Evolutionary conservation across 2,888 invertebrate species (phyloP), one percentile per base, ranked within the genome.

Genomic region (Caenorhabditis sp.): DNA sequence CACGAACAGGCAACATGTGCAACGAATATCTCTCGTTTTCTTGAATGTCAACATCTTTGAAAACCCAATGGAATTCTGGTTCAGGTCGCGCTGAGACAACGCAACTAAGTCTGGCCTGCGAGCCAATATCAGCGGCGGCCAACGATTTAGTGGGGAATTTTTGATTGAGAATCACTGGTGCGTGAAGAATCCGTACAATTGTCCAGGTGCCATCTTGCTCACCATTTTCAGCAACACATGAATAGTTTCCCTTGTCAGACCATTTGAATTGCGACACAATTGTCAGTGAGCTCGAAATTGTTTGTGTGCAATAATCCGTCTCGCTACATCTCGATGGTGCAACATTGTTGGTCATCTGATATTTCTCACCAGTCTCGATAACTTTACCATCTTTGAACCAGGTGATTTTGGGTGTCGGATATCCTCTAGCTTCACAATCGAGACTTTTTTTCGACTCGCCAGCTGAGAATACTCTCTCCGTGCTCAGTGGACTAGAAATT

Each of bases 161-260:
- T 53, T 83, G 75, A 58, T 86, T 87, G 21, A 86, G 64, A 49
- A 86, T 74, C 1, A 84, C 79, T 14, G 87, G 85, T 23, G 78
- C 80, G 59, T 86, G 86, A 8, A 79, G 66, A 12, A 87, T 79
- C 5, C 78, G 62, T 1, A 83, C 71, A 26, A 79, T 62, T 5
- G 79, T 77, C 79, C 78, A 79, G n/a, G 78, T 80, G 10, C 73
- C 73, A 10, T 64, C 51, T 6, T 69, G 59, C 1, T 72, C 77
- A 17, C 92, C 91, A 89, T 95, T 95, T 88, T 92, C 92, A 19
- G 95, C 95, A 85, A 93, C 92, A 88, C 96, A 96, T 0, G 95
- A 93, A 89, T 95, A 96, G 89, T 95, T 95, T 27, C 95, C 95
- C 84, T 95, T 93, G 89, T 95, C 95, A 66, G 92, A 92, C 87